These are phyloP conservation scores for Thryonomys swinderianus DNA, from an alignment of 2,113 vertebrate genomes.

Conservation along the genomic window DNA sequence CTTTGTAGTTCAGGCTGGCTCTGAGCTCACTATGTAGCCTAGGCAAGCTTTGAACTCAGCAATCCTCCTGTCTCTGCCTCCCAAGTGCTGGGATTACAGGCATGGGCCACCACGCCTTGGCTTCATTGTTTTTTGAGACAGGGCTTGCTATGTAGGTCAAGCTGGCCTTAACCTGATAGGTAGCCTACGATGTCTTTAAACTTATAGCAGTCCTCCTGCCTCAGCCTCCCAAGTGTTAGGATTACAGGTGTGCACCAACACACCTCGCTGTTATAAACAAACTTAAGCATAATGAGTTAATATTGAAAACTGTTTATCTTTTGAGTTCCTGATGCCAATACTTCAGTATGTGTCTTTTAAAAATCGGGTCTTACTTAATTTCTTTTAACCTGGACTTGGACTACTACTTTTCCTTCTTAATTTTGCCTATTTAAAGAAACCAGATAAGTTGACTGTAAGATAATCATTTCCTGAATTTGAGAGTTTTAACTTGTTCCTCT, in stretches of 20 bases:
- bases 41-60: not conserved
- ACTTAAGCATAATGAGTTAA: not conserved
- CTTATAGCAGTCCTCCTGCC: not conserved
- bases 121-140: not conserved
- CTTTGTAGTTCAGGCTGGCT: not conserved
- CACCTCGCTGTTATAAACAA: not conserved
- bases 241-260: not conserved
- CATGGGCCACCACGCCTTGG: not conserved
- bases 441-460: not conserved
- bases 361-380: not conserved
- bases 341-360: not conserved
- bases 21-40: not conserved
- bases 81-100: too few species aligned
- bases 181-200: not conserved
- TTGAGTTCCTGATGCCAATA: not conserved
- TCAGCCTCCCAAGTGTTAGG: not conserved
- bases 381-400: not conserved
- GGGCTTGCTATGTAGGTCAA: not conserved
- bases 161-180: not conserved
- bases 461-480: not conserved
- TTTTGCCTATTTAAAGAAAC: not conserved
- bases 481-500: conserved; percentile 16
- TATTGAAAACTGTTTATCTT: not conserved
- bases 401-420: not conserved
- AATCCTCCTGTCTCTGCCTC: not conserved